phyloP scores from a whole-genome alignment of 2,797 vertebrate genomes.

The Xenops minutus region DNA sequence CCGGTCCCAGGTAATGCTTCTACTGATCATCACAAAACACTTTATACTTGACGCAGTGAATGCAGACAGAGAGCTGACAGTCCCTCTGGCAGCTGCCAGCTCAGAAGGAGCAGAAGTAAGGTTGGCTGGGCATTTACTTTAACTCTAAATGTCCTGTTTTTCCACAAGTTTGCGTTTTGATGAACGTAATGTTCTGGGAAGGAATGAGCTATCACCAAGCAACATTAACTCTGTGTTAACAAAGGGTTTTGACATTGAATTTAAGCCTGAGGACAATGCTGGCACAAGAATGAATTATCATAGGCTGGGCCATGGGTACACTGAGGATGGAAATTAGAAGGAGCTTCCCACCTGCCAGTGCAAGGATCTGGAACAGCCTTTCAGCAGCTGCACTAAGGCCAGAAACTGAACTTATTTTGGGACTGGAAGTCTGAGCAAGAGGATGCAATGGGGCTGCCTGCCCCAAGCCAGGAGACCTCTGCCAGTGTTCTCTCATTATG shows the following conservation, averaged over 20 bases:
- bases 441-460: background rate
- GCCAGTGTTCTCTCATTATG: background rate
- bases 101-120: slow-evolving; percentile 14
- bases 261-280: slow-evolving; percentile 39
- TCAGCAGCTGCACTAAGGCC: background rate
- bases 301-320: background rate
- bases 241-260: slow-evolving; percentile 64
- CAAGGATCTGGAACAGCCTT: background rate
- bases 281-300: slow-evolving; percentile 16
- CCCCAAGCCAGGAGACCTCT: background rate
- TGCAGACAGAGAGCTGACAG: slow-evolving; percentile 10
- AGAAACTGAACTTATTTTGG: background rate
- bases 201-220: slow-evolving; percentile 51
- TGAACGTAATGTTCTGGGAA: slow-evolving; percentile 52
- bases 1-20: background rate
- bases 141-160: slow-evolving; percentile 55
- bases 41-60: background rate
- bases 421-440: background rate
- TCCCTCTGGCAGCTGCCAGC: slow-evolving; percentile 26
- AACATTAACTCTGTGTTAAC: slow-evolving; percentile 69
- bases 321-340: background rate
- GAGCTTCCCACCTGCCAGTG: slow-evolving; percentile 11
- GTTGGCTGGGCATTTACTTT: slow-evolving; percentile 36
- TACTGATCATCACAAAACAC: background rate
- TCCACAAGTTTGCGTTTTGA: slow-evolving; percentile 47